These are phyloP conservation scores for Bolborhynchus lineola DNA, from an alignment of 2,113 vertebrate genomes.

Conservation along the genomic window DNA sequence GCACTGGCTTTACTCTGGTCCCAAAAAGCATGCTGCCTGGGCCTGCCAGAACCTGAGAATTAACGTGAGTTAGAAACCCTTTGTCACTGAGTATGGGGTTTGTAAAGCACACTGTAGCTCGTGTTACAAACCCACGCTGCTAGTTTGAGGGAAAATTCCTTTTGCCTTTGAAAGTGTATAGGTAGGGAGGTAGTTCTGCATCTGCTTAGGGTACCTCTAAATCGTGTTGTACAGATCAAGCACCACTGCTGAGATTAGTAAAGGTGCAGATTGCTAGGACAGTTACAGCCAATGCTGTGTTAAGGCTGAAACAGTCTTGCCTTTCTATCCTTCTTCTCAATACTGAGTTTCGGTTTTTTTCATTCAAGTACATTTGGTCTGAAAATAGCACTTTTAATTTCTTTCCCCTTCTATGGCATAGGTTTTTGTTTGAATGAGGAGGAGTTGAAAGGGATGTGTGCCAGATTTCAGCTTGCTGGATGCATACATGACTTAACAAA, in stretches of 20 bases:
- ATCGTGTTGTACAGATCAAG: neutral
- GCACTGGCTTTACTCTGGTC: neutral
- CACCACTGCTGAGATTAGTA: neutral
- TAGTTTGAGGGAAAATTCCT: neutral
- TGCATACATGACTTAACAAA: neutral
- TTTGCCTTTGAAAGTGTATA: neutral
- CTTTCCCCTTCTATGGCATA: neutral
- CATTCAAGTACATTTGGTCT: neutral
- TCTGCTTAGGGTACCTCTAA: neutral
- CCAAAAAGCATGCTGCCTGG: neutral
- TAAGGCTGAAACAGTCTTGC: neutral
- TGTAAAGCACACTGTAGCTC: neutral
- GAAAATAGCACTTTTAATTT: neutral
- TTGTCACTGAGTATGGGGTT: fast-evolving
- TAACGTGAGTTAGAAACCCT: neutral
- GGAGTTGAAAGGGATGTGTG: neutral
- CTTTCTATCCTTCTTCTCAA: neutral
- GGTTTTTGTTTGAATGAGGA: neutral
- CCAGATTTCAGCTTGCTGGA: neutral
- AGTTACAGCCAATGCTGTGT: neutral
- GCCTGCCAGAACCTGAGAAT: neutral
- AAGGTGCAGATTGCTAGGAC: neutral
- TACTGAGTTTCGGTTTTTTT: neutral
- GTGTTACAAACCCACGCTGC: neutral
- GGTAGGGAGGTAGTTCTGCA: neutral